phyloP scores from a whole-genome alignment of 2,797 vertebrate species.

The Rhinogobio ventralis region DNA sequence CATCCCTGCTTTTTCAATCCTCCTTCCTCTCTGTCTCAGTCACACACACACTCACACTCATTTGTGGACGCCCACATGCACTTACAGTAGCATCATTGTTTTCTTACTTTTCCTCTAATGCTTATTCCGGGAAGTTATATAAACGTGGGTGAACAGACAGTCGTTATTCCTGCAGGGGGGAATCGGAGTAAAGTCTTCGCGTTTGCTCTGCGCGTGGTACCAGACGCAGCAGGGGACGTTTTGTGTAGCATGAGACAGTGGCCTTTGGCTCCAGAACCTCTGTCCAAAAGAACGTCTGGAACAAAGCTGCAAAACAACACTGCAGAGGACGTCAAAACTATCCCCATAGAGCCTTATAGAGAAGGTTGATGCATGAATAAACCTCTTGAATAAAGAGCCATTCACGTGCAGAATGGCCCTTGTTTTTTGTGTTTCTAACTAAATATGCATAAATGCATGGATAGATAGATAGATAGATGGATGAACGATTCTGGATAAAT shows the following conservation, averaged over 20 bases:
- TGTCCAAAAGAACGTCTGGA: slow-evolving; percentile 39
- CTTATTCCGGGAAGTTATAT: slow-evolving; percentile 8
- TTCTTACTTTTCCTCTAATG: slow-evolving; percentile 18
- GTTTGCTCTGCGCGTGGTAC: slow-evolving; percentile 50
- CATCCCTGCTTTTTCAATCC: slow-evolving; percentile 47
- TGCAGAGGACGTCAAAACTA: neutral
- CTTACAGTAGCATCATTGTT: slow-evolving; percentile 35
- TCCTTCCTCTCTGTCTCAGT: slow-evolving; percentile 51
- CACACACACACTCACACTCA: neutral
- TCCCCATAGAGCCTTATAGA: neutral
- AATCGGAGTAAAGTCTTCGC: slow-evolving; percentile 29
- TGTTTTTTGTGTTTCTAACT: neutral
- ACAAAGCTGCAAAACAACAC: slow-evolving; percentile 36
- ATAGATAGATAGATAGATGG: neutral
- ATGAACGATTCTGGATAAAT: neutral
- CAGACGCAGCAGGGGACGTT: slow-evolving; percentile 55
- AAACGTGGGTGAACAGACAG: slow-evolving; percentile 8
- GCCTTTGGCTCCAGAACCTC: slow-evolving; percentile 34
- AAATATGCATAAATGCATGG: neutral
- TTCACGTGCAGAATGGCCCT: slow-evolving; percentile 25
- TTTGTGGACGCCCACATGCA: slow-evolving; percentile 29
- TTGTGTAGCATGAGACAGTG: slow-evolving; percentile 44
- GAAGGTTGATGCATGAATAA: slow-evolving; percentile 21
- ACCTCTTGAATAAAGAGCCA: slow-evolving; percentile 19
- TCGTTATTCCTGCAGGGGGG: slow-evolving; percentile 28